phyloP scores from a whole-genome alignment of 2,113 vertebrate species.

The Corvus hawaiiensis region DNA sequence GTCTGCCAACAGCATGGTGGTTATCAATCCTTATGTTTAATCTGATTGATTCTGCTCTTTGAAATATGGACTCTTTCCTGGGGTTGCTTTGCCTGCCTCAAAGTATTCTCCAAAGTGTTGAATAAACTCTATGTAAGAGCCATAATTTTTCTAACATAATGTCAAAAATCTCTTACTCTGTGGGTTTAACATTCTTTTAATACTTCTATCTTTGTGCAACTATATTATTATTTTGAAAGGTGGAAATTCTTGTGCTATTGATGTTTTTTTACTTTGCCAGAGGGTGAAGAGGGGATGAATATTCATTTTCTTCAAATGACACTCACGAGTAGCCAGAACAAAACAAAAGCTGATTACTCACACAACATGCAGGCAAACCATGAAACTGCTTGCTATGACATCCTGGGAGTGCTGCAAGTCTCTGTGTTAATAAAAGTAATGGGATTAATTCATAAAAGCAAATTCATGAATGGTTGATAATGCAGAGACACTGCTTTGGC shows the following conservation, averaged over 20 bases:
- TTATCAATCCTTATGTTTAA: background rate
- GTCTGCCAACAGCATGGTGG: background rate
- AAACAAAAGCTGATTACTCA: background rate
- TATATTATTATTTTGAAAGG: background rate
- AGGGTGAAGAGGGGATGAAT: background rate
- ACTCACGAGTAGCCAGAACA: background rate
- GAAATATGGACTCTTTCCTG: background rate
- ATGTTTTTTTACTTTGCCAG: background rate
- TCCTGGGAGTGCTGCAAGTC: background rate
- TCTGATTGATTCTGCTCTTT: background rate
- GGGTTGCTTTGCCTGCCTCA: background rate
- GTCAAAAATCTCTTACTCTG: background rate
- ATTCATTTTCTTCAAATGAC: background rate
- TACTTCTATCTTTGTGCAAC: background rate
- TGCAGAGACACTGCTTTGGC: background rate
- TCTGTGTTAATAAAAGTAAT: background rate
- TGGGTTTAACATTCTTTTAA: background rate
- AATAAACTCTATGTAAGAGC: background rate
- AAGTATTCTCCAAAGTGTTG: background rate
- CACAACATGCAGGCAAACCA: background rate
- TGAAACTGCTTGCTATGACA: background rate
- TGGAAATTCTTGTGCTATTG: background rate
- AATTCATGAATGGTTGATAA: conserved; percentile 1
- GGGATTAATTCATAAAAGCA: conserved; percentile 1
- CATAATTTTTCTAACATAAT: background rate